phyloP scores from a whole-genome alignment of 2,888 invertebrate species.

The Eristalinus aeneus region DNA sequence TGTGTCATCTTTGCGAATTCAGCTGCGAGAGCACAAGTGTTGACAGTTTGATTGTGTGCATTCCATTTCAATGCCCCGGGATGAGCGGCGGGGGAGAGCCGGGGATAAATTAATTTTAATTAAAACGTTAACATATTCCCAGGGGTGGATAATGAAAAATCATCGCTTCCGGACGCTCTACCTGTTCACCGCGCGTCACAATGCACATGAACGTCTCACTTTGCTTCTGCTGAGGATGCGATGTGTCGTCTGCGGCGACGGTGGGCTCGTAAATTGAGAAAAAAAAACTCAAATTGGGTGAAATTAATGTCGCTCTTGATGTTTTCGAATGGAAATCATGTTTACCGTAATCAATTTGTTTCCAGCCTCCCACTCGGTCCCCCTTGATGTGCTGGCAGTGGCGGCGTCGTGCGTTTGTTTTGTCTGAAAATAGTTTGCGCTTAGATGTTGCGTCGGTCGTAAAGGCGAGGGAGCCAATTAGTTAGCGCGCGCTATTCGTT shows the following conservation, averaged over 20 bases:
- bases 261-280: slow-evolving; percentile 36
- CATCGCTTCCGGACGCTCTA: slow-evolving; percentile 56
- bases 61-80: neutral
- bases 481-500: slow-evolving; percentile 51
- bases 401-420: slow-evolving; percentile 4
- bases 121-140: slow-evolving; percentile 45
- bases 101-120: slow-evolving; percentile 7
- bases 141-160: slow-evolving; percentile 51
- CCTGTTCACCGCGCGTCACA: slow-evolving; percentile 25
- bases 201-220: neutral
- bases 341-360: slow-evolving; percentile 42
- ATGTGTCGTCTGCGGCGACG: neutral
- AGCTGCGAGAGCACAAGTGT: slow-evolving; percentile 26
- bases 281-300: slow-evolving; percentile 21
- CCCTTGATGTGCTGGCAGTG: neutral
- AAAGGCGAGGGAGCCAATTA: slow-evolving; percentile 52
- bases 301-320: slow-evolving; percentile 45
- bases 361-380: neutral
- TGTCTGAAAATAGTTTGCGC: slow-evolving; percentile 35
- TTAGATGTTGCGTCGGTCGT: slow-evolving; percentile 33
- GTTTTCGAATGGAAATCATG: slow-evolving; percentile 44
- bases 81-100: neutral
- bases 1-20: slow-evolving; percentile 50
- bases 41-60: slow-evolving; percentile 42
- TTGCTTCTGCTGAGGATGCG: neutral